These are phyloP conservation scores for Pleuronectes platessa DNA, from an alignment of 2,113 vertebrate genomes.

Conservation along the genomic window DNA sequence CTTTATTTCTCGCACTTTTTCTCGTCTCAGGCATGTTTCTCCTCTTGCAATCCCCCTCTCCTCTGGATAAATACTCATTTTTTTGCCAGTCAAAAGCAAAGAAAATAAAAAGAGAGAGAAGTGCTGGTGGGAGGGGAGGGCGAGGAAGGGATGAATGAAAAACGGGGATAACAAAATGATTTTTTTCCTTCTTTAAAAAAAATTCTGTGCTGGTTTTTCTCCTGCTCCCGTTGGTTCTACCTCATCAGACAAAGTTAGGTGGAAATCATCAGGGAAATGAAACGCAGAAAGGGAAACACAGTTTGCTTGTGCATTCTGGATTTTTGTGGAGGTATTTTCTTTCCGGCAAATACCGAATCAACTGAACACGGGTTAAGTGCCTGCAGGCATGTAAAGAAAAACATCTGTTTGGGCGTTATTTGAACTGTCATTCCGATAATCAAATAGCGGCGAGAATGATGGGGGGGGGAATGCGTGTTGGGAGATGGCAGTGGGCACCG, in stretches of 20 bases:
- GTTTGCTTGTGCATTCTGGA: conserved; percentile 8
- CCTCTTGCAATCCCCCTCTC: conserved; percentile 40
- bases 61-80: conserved; percentile 48
- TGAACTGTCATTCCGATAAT: neutral
- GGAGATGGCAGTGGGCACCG: neutral
- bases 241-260: conserved; percentile 47
- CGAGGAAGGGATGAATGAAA: conserved; percentile 5
- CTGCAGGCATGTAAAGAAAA: neutral
- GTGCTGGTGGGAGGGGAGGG: neutral
- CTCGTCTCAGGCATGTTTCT: conserved; percentile 44
- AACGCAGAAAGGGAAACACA: conserved; percentile 36
- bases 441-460: neutral
- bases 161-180: neutral
- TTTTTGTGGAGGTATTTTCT: conserved; percentile 6
- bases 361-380: conserved; percentile 20
- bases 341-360: conserved; percentile 24
- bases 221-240: neutral
- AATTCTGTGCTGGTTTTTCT: neutral
- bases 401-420: neutral
- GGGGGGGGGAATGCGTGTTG: neutral
- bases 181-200: neutral
- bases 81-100: conserved; percentile 49
- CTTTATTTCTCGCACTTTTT: conserved; percentile 43
- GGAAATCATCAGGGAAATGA: conserved; percentile 29
- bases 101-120: conserved; percentile 18